These are phyloP conservation scores for Azemiops feae DNA, from an alignment of 2,113 vertebrate genomes.

Conservation along the genomic window DNA sequence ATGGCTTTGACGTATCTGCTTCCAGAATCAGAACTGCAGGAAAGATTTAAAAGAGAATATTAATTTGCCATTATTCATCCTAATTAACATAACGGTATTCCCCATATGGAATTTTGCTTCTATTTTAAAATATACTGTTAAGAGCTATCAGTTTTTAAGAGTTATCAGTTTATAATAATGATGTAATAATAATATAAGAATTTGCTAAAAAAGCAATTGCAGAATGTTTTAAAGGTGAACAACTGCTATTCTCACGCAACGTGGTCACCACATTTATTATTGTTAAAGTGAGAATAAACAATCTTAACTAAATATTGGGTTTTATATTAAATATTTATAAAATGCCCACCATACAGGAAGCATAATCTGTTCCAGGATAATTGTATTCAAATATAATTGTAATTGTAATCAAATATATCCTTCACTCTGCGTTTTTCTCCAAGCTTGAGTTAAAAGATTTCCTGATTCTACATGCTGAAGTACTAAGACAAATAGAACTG, in stretches of 20 bases:
- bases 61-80: conserved; percentile 30
- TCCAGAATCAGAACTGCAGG: conserved; percentile 7
- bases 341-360: not conserved
- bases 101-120: conserved; percentile 2
- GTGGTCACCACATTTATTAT: not conserved
- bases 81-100: conserved; percentile 4
- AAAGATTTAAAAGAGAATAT: conserved; percentile 28
- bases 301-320: not conserved
- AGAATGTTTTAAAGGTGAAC: not conserved
- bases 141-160: conserved; percentile 34
- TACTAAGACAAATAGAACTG: not conserved
- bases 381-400: not conserved
- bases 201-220: not conserved
- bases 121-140: conserved; percentile 35
- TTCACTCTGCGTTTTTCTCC: not conserved
- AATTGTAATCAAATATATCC: not conserved
- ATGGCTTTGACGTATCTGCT: not conserved
- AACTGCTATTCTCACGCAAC: not conserved
- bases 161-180: conserved; percentile 22
- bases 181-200: not conserved
- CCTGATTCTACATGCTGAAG: not conserved
- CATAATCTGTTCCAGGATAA: not conserved
- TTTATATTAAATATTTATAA: not conserved
- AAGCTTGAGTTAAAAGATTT: not conserved
- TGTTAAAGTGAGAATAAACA: not conserved